A percentile compares a stretch with the other conserved stretches of the same genome.
Evolutionary conservation across 2,113 vertebrate genomes (phyloP).

Genomic region (Stictonetta naevosa): DNA sequence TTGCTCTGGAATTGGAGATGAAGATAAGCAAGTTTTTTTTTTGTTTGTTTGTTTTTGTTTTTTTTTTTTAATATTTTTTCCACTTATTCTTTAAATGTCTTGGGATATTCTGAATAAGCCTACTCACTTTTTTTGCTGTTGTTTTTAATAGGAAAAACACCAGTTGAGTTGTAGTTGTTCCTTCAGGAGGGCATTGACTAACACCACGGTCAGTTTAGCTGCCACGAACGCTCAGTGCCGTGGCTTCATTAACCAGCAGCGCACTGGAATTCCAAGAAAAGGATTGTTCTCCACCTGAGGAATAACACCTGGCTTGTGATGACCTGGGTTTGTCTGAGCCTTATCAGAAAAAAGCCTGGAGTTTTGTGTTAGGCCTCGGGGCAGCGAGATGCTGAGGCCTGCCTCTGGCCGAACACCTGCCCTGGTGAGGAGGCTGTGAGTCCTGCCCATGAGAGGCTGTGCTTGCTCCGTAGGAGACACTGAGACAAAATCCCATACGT

Average conservation of each 20-base stretch:
- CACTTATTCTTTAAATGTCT: neutral
- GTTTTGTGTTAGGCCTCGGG: neutral
- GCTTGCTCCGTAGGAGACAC: neutral
- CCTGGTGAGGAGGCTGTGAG: rapidly evolving
- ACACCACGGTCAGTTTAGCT: neutral
- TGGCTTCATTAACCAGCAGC: neutral
- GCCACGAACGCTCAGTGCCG: neutral
- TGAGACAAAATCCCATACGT: rapidly evolving
- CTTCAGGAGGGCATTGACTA: neutral
- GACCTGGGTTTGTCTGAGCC: neutral
- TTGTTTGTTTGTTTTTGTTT: too few species aligned
- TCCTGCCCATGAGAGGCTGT: neutral
- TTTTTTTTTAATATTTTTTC: too few species aligned
- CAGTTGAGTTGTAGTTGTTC: neutral
- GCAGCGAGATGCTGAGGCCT: neutral
- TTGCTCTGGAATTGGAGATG: neutral
- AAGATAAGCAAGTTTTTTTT: neutral
- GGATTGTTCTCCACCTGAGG: neutral
- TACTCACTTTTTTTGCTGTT: neutral
- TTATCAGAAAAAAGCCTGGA: rapidly evolving
- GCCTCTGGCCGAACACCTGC: neutral
- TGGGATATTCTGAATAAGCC: neutral
- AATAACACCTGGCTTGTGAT: neutral
- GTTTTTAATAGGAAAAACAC: neutral
- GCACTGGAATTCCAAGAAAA: neutral